A percentile compares a stretch with the other conserved stretches of the same genome.
These are phyloP conservation scores for Torymus aiolomorphi DNA, from an alignment of 2,888 invertebrate species.

Conservation along the genomic window DNA sequence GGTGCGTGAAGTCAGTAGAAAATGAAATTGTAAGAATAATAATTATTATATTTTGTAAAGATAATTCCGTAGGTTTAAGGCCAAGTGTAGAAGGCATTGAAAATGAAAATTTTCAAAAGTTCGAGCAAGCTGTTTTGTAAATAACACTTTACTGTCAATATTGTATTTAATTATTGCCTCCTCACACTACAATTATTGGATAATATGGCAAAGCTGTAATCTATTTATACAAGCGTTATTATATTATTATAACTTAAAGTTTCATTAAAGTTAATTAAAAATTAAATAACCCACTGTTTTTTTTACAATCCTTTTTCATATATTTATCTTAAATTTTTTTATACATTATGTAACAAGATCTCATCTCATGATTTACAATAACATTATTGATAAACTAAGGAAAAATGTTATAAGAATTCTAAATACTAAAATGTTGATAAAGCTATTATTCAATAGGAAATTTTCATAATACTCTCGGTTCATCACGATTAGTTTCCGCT, in stretches of 20 bases:
- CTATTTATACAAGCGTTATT: slow-evolving; percentile 65
- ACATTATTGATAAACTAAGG: too few relatives aligned
- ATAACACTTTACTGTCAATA: slow-evolving; percentile 66
- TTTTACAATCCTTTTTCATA: slow-evolving; percentile 6
- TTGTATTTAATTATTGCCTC: slow-evolving; percentile 66
- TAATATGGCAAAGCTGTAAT: slow-evolving; percentile 62
- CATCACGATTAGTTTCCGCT: not conserved
- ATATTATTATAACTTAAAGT: slow-evolving; percentile 64
- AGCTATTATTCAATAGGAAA: slow-evolving; percentile 1
- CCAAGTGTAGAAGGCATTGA: slow-evolving; percentile 38
- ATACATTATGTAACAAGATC: not conserved
- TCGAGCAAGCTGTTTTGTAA: slow-evolving; percentile 61
- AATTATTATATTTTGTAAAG: slow-evolving; percentile 51
- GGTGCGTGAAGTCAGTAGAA: slow-evolving; percentile 31
- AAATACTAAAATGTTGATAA: not conserved
- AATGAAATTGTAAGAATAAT: slow-evolving; percentile 14
- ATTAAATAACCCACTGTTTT: slow-evolving; percentile 53
- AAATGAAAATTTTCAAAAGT: slow-evolving; percentile 46
- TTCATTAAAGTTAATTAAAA: slow-evolving; percentile 65
- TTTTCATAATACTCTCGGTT: not conserved
- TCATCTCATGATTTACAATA: not conserved
- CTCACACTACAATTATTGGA: slow-evolving; percentile 58
- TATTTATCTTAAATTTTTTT: not conserved
- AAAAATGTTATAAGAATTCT: too few relatives aligned
- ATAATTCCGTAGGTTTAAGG: slow-evolving; percentile 36